These are phyloP conservation scores for Rousettus leschenaultii DNA, from an alignment of 2,113 vertebrate species.

Conservation along the genomic window DNA sequence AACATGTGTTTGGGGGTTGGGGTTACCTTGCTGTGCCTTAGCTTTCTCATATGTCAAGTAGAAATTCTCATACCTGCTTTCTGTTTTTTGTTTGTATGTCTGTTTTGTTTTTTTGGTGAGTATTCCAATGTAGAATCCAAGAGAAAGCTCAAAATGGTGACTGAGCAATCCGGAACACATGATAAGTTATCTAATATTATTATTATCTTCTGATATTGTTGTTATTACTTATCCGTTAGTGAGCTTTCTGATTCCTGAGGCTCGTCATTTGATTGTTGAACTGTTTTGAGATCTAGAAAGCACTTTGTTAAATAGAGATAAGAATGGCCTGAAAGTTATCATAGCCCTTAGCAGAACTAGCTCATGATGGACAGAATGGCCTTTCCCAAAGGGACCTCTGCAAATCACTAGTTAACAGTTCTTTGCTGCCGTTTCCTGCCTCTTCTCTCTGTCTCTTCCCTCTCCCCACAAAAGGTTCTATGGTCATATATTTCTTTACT, in stretches of 20 bases:
- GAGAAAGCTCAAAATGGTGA: background rate
- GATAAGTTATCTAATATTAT: background rate
- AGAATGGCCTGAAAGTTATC: background rate
- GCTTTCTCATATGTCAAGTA: background rate
- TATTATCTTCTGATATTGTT: background rate
- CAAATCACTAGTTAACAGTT: background rate
- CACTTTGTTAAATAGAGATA: background rate
- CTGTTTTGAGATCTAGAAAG: background rate
- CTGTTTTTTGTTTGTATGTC: background rate
- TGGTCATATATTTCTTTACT: background rate
- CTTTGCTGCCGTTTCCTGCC: background rate
- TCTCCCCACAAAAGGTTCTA: rapidly evolving
- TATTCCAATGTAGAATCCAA: background rate
- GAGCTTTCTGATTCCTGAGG: background rate
- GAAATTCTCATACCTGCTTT: background rate
- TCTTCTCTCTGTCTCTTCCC: rapidly evolving
- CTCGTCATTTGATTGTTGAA: background rate
- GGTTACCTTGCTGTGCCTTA: background rate
- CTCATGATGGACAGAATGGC: background rate
- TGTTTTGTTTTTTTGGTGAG: background rate
- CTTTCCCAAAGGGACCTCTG: background rate
- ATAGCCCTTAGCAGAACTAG: background rate
- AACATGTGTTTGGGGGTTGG: background rate
- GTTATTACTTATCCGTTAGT: background rate
- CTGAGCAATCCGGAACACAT: background rate